Conservation (phyloP, 2,888 invertebrate genomes). For the Zygaena filipendulae region DNA sequence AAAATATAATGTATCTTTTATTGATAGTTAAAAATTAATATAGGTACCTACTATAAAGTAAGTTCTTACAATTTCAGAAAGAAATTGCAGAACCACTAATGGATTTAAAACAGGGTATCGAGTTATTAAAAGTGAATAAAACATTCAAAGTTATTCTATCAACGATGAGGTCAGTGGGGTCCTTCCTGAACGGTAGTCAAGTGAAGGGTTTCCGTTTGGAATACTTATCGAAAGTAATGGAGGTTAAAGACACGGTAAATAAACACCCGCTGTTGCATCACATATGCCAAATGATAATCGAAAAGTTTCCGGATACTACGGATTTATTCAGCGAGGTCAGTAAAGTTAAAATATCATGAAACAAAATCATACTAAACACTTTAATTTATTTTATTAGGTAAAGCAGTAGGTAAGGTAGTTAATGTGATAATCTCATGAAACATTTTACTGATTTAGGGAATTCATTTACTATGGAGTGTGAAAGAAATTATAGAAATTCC, state of each 20-base stretch:
- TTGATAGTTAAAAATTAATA: too few relatives aligned
- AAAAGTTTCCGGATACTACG: slow-evolving; percentile 93
- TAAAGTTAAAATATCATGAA: slow-evolving; percentile 8
- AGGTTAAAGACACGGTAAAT: slow-evolving; percentile 99
- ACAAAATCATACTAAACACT: too few relatives aligned
- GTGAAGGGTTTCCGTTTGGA: slow-evolving; percentile 98
- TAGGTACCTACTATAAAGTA: too few relatives aligned
- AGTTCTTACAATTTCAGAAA: too few relatives aligned
- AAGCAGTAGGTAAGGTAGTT: too few relatives aligned
- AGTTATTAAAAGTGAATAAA: slow-evolving; percentile 88
- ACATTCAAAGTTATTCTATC: slow-evolving; percentile 96
- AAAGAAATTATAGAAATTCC: too few relatives aligned
- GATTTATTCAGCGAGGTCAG: slow-evolving; percentile 96
- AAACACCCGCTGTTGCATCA: slow-evolving; percentile 98
- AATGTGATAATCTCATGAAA: too few relatives aligned
- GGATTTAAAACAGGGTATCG: slow-evolving; percentile 98
- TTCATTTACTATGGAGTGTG: too few relatives aligned
- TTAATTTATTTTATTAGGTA: too few relatives aligned
- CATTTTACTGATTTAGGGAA: slow-evolving; percentile 1
- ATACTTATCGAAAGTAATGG: slow-evolving; percentile 96
- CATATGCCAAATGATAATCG: slow-evolving; percentile 96
- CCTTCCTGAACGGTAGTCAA: slow-evolving; percentile 92
- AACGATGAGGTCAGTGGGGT: slow-evolving; percentile 93
- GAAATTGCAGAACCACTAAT: slow-evolving; percentile 99
- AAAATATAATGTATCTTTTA: too few relatives aligned